Evolutionary conservation across 2,797 vertebrate species (phyloP).

Genomic region (Anabas testudineus): DNA sequence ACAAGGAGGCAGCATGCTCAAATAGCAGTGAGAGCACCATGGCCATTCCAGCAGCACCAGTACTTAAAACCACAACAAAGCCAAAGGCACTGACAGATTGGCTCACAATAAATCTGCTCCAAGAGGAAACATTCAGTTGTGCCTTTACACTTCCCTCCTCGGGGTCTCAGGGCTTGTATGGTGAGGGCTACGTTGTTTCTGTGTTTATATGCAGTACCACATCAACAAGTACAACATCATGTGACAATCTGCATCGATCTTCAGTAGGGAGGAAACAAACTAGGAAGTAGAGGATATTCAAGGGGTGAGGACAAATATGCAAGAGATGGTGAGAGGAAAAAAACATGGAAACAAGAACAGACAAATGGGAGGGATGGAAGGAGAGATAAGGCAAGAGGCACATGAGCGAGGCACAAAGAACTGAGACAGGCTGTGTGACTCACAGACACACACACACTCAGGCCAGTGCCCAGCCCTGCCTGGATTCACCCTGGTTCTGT

Average conservation of each 20-base stretch:
- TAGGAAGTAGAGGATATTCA: conserved; percentile 38
- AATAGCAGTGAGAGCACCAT: conserved; percentile 42
- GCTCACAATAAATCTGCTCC: conserved; percentile 50
- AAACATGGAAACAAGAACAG: conserved; percentile 51
- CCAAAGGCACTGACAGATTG: conserved; percentile 56
- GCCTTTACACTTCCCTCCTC: conserved; percentile 42
- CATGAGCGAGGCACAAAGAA: conserved; percentile 48
- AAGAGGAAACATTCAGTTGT: conserved; percentile 60
- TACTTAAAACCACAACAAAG: conserved; percentile 59
- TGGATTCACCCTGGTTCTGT: conserved; percentile 53
- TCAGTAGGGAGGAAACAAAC: conserved; percentile 41
- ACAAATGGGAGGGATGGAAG: conserved; percentile 46
- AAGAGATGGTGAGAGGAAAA: conserved; percentile 22
- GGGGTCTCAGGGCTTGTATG: conserved; percentile 21
- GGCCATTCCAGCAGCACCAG: conserved; percentile 43
- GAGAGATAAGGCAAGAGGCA: conserved; percentile 61
- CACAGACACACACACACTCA: conserved; percentile 23
- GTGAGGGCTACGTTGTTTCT: conserved; percentile 44
- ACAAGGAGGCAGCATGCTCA: conserved; percentile 68
- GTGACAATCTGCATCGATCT: conserved; percentile 42
- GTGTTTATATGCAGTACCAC: conserved; percentile 49
- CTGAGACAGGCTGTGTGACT: conserved; percentile 67
- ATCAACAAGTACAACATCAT: conserved; percentile 34
- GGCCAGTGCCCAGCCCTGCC: conserved; percentile 39
- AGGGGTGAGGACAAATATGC: conserved; percentile 36